These are phyloP conservation scores for Mystacides longicornis DNA, from an alignment of 2,888 invertebrate species.

Conservation along the genomic window DNA sequence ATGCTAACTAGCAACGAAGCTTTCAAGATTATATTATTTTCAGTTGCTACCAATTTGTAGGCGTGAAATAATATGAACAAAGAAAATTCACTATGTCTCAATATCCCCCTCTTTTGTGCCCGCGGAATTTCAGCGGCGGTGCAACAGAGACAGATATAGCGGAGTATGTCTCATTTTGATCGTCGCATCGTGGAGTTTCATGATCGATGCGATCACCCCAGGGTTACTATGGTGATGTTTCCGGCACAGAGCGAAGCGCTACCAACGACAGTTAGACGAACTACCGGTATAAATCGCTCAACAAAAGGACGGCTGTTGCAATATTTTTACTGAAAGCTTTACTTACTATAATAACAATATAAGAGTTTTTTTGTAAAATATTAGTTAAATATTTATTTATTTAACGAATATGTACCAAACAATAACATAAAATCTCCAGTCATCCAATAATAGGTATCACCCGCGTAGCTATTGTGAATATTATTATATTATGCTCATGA, in stretches of 20 bases:
- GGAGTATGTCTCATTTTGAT: not conserved
- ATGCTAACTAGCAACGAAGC: no score
- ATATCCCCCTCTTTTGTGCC: not conserved
- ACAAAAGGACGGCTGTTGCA: not conserved
- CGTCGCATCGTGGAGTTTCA: slow-evolving; percentile 25
- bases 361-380: no score
- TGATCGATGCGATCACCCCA: slow-evolving; percentile 57
- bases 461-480: no score
- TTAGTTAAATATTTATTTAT: no score
- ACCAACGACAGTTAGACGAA: slow-evolving; percentile 24
- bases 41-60: not conserved
- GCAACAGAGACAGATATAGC: not conserved
- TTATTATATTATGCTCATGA: no score
- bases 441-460: no score
- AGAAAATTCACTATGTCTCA: not conserved
- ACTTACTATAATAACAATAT: no score
- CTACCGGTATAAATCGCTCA: slow-evolving; percentile 18
- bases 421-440: no score
- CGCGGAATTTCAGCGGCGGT: not conserved
- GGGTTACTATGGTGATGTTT: slow-evolving; percentile 61
- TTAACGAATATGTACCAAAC: no score
- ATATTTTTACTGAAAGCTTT: not conserved
- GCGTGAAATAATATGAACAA: not conserved
- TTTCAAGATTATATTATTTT: no score
- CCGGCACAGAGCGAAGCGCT: slow-evolving; percentile 45